Base-by-base conservation (phyloP, 2,888 invertebrate species). In the Opisthograptis luteolata region DNA sequence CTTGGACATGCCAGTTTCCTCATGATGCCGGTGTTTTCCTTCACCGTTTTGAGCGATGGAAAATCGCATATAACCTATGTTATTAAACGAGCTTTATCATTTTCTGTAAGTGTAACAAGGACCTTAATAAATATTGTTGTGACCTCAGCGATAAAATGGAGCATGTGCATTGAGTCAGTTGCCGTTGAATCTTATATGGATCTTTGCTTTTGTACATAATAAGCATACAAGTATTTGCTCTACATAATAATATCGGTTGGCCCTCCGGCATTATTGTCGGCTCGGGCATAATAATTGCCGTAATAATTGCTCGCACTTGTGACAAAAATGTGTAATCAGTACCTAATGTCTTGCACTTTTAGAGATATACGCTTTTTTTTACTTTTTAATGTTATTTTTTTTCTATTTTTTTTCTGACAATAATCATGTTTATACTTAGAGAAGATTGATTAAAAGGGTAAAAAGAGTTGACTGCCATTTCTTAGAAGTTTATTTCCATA, bases 261-360 rank as follows among this genome's bases (percentile, higher is more conserved):
- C 35, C 40, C 50, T 50, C 35, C 40, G 40, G 44, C 44, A 44
- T 44, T 40, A 50, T 19, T 50, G 44, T 50, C 39, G 42, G 37
- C 36, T 49, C 27, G 27, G 14, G 12, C 32, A 40, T 50, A 44
- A 50, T 35, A 44, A 30, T 30, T 1, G 13, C 34, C 41, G 44
- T 44, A 39, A 50, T 50, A 44, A 50, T 50, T 50, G 50, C 27
- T 24, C 30, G 19, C 45, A 50, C 50, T 40, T 35, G 28, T 28
- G 8, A 30, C 25, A 30, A 13, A 31, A 7, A 2, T 17, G n/a
- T 19, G 1, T 4, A 10, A 3, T 2, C 41, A 47, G 41, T 41
- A 40, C 8, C 2, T 12, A 7, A 41, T 10, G 12, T 40, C n/a
- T 19, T 17, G 8, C 7, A 25, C 1, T 43, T 20, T 35, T 8